phyloP scores from a whole-genome alignment of 1,140 invertebrate genomes.

The Hylaeus volcanicus region DNA sequence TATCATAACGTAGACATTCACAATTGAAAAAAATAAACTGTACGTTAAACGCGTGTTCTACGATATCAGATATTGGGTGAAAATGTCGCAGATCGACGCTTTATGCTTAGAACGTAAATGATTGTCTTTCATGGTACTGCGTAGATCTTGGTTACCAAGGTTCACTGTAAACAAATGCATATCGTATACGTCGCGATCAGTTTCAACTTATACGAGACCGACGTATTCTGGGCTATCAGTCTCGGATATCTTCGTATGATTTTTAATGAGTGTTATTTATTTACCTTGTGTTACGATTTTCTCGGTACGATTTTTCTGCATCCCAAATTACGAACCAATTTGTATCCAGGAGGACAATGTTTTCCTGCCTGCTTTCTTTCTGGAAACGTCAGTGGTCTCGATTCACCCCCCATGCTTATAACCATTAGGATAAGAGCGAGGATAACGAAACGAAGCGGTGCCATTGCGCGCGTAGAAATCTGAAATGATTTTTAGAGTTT shows the following conservation, averaged over 20 bases:
- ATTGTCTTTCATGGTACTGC: too few species aligned
- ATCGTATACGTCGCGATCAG: not conserved
- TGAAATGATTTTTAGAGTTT: not conserved
- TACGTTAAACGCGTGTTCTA: not conserved
- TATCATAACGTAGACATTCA: not conserved
- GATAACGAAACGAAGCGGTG: slow-evolving; percentile 23
- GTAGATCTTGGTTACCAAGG: not conserved
- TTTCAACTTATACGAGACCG: not conserved
- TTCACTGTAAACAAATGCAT: slow-evolving; percentile 9
- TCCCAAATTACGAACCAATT: slow-evolving; percentile 17
- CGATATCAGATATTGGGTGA: not conserved
- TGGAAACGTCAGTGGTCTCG: slow-evolving; percentile 39
- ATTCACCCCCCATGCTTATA: not conserved
- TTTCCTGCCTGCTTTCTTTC: not conserved
- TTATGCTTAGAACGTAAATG: not conserved
- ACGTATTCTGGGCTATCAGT: too few species aligned
- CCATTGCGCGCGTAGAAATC: slow-evolving; percentile 9
- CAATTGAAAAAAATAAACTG: not conserved
- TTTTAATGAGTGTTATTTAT: not conserved
- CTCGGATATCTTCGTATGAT: not conserved
- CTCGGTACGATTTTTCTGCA: slow-evolving; percentile 5
- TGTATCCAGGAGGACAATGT: slow-evolving; percentile 44
- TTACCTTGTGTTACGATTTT: not conserved
- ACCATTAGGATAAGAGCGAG: slow-evolving; percentile 17
- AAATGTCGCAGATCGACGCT: not conserved